Evolutionary conservation across 2,797 vertebrate genomes (phyloP).

Genomic region (Gallirallus australis): DNA sequence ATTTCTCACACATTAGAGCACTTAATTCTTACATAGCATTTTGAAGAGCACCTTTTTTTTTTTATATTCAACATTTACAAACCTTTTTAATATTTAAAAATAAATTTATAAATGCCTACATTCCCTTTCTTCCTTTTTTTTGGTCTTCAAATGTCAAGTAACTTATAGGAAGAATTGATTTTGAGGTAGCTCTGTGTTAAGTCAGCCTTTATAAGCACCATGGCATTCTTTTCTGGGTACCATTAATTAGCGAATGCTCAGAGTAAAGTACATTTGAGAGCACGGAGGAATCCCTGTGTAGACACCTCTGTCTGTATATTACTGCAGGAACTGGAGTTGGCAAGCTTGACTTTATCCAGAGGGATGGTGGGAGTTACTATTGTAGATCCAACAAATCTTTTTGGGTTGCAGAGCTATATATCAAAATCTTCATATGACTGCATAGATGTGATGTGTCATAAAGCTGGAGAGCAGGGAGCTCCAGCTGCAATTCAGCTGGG

Average conservation of each 20-base stretch:
- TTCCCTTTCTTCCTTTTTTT: not conserved
- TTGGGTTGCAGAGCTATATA: not conserved
- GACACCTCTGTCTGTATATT: not conserved
- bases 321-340: not conserved
- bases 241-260: not conserved
- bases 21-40: not conserved
- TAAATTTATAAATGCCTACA: fast-evolving
- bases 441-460: not conserved
- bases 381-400: not conserved
- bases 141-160: not conserved
- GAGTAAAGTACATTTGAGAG: not conserved
- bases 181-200: not conserved
- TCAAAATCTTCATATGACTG: not conserved
- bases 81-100: not conserved
- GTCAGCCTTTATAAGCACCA: not conserved
- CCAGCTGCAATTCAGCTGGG: constrained; percentile 28
- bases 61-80: not conserved
- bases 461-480: not conserved
- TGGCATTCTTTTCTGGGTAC: not conserved
- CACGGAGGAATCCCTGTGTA: not conserved
- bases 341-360: not conserved
- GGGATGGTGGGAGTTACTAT: not conserved
- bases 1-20: not conserved
- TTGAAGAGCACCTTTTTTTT: fast-evolving
- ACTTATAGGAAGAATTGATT: not conserved